Evolutionary conservation across 2,113 vertebrate species (phyloP), one percentile per base, ranked within the genome.

Genomic region (Pedionomus torquatus): DNA sequence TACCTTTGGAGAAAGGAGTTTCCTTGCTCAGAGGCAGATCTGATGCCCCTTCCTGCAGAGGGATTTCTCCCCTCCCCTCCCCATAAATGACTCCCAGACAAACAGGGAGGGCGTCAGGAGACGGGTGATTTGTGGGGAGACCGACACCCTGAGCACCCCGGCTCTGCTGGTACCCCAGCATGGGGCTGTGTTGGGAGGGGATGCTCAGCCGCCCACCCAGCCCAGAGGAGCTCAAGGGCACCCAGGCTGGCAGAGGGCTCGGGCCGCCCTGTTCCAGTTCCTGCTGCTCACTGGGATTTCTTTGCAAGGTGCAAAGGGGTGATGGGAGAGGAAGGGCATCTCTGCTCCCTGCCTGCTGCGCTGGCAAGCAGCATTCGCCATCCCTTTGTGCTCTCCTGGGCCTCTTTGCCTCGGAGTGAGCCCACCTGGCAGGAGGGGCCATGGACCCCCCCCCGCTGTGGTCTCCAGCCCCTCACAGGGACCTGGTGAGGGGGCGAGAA

Each of bases 401-500:
- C 75, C 61, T 70, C 48, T 90, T 23, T 0, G 58, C 9, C 2
- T 39, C 1, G 0, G 30, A 52, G 69, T 0, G 0, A 80, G 77
- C 26, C 2, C 2, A 0, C 57, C 57, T 19, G 66, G 57, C 35
- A n/a, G 48, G 55, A 81, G 72, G 19, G 54, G 10, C 31, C 58
- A 17, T 2, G 0, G 0, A 54, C 23, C 26, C 35, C 46, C 20
- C 49, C 26, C 35, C 46, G 18, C 49, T 1, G 0, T 21, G 26
- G 24, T 52, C 61, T 31, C n/a, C 17, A 12, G 70, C 44, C 11
- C 19, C 28, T 6, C 1, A 0, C 39, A n/a, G 54, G 48, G 60
- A 48, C 33, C 35, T 25, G 51, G 21, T 31, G 63, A 63, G 63
- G 4, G 33, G 54, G 24, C 49, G 60, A 63, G 79, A 19, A 46